These are phyloP conservation scores for Automeris io DNA, from an alignment of 2,888 invertebrate genomes.

Conservation along the genomic window DNA sequence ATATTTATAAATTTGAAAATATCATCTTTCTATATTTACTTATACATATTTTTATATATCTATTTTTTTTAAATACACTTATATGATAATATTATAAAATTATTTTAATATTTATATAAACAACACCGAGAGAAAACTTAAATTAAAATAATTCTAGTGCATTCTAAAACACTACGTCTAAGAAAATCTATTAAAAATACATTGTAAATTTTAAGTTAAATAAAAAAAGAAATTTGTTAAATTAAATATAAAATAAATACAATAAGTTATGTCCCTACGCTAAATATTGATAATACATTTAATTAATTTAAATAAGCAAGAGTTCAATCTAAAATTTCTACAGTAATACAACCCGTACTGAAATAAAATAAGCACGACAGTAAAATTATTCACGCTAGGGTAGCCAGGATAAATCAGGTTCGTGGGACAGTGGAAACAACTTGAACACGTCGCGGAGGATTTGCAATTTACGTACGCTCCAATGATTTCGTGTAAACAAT, in stretches of 20 bases:
- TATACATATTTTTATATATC: background rate
- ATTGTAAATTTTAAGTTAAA: background rate
- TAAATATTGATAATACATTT: too few species aligned
- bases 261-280: too few species aligned
- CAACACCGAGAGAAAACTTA: background rate
- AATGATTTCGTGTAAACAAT: slow-evolving; percentile 2
- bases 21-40: too few species aligned
- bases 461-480: slow-evolving; percentile 21
- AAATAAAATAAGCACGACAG: slow-evolving; percentile 25
- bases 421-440: slow-evolving; percentile 16
- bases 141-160: background rate
- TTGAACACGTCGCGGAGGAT: slow-evolving; percentile 12
- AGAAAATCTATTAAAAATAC: background rate
- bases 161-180: background rate
- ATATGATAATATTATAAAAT: background rate
- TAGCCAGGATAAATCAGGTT: slow-evolving; percentile 25
- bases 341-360: slow-evolving; percentile 13
- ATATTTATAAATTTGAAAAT: too few species aligned
- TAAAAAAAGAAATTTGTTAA: too few species aligned
- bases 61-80: background rate
- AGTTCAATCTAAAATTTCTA: slow-evolving; percentile 13
- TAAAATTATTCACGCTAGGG: slow-evolving; percentile 37
- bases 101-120: background rate
- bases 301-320: too few species aligned
- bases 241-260: too few species aligned